phyloP scores from a whole-genome alignment of 92 coral and sea anemone genomes.

The Siderastrea radians region DNA sequence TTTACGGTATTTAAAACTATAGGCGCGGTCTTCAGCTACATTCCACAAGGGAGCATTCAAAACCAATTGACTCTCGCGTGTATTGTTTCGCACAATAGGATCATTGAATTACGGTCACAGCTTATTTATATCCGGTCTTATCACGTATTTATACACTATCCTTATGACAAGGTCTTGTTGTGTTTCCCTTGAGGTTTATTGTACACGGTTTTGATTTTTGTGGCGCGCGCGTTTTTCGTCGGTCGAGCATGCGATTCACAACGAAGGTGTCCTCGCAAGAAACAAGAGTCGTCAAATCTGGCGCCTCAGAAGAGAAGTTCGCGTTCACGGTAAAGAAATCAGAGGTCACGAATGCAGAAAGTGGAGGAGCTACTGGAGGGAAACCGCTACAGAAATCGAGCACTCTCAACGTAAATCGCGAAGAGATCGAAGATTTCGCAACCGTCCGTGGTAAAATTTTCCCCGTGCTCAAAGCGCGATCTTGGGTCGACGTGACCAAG shows the following conservation, averaged over 20 bases:
- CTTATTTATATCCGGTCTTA: conserved; percentile 24
- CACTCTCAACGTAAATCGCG: conserved; percentile 78
- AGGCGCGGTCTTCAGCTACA: conserved; percentile 13
- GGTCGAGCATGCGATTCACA: conserved; percentile 33
- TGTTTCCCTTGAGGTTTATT: conserved; percentile 37
- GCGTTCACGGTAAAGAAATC: conserved; percentile 52
- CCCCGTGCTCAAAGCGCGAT: conserved; percentile 83
- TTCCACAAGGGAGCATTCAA: neutral
- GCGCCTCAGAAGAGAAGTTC: conserved; percentile 24
- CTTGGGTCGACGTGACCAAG: conserved; percentile 84
- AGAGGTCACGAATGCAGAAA: conserved; percentile 20
- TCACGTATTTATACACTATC: conserved; percentile 15
- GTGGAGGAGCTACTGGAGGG: conserved; percentile 41
- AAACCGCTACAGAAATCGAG: conserved; percentile 65
- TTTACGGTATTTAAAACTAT: conserved; percentile 4
- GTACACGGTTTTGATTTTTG: neutral
- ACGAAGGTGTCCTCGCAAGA: conserved; percentile 41
- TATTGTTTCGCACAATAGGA: conserved; percentile 27
- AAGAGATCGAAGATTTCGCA: conserved; percentile 83
- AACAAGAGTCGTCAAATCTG: conserved; percentile 14
- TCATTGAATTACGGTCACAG: conserved; percentile 44
- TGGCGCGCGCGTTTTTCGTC: neutral
- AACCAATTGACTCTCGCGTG: conserved; percentile 5
- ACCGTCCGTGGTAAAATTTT: conserved; percentile 79
- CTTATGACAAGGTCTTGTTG: conserved; percentile 4